Conservation (phyloP, 2,797 vertebrate genomes). For the Cephalopachus bancanus region DNA sequence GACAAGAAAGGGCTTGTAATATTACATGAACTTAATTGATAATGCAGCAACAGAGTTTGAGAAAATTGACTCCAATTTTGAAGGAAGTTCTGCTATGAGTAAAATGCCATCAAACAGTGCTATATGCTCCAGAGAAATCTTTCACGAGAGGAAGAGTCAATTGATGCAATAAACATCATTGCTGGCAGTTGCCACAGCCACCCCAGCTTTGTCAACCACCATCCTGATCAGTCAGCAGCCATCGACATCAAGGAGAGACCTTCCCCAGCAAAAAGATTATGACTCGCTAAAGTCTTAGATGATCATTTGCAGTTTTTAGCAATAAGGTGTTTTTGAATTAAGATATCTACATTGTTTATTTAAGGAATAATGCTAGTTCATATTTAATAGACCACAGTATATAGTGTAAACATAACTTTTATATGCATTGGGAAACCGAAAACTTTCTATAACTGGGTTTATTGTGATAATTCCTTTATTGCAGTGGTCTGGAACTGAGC, state of each 20-base stretch:
- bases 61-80: neutral
- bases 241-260: neutral
- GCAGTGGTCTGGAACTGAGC: neutral
- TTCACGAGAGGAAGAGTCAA: neutral
- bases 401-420: neutral
- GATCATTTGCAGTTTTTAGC: neutral
- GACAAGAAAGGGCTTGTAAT: neutral
- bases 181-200: neutral
- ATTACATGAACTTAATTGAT: neutral
- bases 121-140: neutral
- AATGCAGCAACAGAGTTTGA: neutral
- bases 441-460: neutral
- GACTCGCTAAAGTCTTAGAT: neutral
- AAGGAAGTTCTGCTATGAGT: neutral
- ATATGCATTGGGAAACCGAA: neutral
- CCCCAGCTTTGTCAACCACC: neutral
- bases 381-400: neutral
- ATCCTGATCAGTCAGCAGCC: neutral
- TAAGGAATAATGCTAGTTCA: neutral
- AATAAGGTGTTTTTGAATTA: neutral
- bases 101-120: neutral
- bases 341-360: neutral
- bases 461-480: neutral
- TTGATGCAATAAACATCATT: neutral
- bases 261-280: neutral